Conservation (phyloP, 2,797 vertebrate species). For the Rallus crepitans region DNA sequence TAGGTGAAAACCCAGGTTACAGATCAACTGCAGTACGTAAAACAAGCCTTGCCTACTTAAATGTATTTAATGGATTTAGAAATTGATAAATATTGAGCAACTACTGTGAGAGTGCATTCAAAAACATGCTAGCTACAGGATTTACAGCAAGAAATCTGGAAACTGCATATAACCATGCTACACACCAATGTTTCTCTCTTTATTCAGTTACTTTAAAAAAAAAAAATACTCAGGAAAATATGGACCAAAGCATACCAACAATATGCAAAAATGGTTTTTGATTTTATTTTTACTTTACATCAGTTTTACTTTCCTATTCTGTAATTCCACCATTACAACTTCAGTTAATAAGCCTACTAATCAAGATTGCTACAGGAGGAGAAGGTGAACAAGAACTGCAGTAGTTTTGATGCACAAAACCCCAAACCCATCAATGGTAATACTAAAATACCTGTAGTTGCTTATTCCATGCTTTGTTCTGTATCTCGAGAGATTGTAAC, state of each 20-base stretch:
- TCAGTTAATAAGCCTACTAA: neutral
- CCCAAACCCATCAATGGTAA: accelerated
- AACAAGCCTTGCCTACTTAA: neutral
- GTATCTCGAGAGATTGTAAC: neutral
- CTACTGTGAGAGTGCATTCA: neutral
- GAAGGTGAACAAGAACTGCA: neutral
- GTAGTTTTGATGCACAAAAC: neutral
- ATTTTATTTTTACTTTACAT: neutral
- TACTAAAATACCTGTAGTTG: neutral
- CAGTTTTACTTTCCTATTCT: neutral
- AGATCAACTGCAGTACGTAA: neutral
- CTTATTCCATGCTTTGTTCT: neutral
- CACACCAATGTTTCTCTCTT: neutral
- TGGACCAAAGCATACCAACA: neutral
- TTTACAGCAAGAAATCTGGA: neutral
- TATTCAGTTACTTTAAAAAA: neutral
- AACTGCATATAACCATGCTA: neutral
- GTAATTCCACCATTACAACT: neutral
- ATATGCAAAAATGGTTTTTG: accelerated
- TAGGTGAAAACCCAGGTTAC: neutral
- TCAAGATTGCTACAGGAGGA: neutral
- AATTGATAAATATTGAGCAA: neutral
- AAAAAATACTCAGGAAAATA: neutral
- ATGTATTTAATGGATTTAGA: neutral
- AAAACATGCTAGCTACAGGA: neutral